Conservation (phyloP, 2,797 vertebrate genomes). For the Peromyscus attwateri region DNA sequence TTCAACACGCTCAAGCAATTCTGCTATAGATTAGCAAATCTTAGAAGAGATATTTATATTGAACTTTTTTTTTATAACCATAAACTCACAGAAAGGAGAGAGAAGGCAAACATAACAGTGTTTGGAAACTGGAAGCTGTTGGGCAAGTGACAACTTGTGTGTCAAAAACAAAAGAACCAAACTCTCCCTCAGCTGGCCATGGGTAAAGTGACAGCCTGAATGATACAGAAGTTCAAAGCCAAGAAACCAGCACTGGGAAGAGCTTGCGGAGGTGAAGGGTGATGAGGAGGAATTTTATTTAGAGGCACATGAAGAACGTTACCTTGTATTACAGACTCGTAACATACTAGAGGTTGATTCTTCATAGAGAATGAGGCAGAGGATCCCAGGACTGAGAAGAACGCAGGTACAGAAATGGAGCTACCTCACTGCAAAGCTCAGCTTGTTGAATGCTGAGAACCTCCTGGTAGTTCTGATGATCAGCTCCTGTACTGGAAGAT, state of each 20-base stretch:
- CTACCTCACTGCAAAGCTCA: not conserved
- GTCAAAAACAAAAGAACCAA: not conserved
- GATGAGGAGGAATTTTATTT: not conserved
- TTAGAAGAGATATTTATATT: constrained; percentile 8
- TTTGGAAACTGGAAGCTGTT: constrained; percentile 14
- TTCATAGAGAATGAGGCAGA: not conserved
- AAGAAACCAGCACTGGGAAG: not conserved
- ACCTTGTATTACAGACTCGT: not conserved
- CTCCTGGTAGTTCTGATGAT: too few relatives aligned
- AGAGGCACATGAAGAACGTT: not conserved
- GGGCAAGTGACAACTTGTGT: not conserved
- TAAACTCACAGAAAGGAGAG: constrained; percentile 38
- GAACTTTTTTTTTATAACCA: not conserved
- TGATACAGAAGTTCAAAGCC: not conserved
- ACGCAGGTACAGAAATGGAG: not conserved
- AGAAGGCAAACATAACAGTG: constrained; percentile 25
- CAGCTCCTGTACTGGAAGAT: not conserved
- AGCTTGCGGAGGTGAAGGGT: too few relatives aligned
- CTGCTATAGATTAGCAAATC: constrained; percentile 51
- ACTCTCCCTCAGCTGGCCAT: not conserved
- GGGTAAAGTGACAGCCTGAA: not conserved
- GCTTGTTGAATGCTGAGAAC: not conserved
- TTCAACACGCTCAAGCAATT: constrained; percentile 32
- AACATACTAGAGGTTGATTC: not conserved
- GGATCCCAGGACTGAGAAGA: not conserved